A percentile compares a stretch with the other conserved stretches of the same genome.
Conservation (phyloP, 2,797 vertebrate species). For the Limnodromus scolopaceus region DNA sequence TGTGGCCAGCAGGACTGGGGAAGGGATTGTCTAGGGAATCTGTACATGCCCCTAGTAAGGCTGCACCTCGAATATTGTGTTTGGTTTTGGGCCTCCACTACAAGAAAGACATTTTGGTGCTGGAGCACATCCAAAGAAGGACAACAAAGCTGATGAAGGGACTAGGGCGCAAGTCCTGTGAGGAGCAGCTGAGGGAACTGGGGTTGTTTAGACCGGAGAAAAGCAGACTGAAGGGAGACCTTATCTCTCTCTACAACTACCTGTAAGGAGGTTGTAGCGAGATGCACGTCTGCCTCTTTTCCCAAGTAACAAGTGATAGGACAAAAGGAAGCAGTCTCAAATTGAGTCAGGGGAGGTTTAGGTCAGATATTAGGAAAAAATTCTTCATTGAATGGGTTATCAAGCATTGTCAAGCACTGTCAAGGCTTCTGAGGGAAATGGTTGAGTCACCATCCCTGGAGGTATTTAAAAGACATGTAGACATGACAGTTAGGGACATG, state of each 20-base stretch:
- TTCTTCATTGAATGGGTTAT: neutral
- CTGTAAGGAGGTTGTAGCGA: neutral
- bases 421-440: neutral
- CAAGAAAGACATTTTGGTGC: neutral
- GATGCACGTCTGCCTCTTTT: neutral
- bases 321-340: neutral
- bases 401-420: too few species aligned
- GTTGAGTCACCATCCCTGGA: neutral
- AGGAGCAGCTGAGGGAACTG: neutral
- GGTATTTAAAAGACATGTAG: neutral
- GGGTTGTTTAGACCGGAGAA: neutral
- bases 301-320: neutral
- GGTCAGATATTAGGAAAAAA: neutral
- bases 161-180: neutral
- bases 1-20: neutral
- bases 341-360: neutral
- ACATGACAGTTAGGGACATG: rapidly evolving
- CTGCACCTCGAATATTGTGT: neutral
- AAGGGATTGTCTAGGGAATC: rapidly evolving
- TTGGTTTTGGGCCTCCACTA: neutral
- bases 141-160: rapidly evolving
- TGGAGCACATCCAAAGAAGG: neutral
- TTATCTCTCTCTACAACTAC: rapidly evolving
- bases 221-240: neutral
- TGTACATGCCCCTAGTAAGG: rapidly evolving